Conservation (phyloP, 2,888 invertebrate genomes). For the Drosophila siamana region DNA sequence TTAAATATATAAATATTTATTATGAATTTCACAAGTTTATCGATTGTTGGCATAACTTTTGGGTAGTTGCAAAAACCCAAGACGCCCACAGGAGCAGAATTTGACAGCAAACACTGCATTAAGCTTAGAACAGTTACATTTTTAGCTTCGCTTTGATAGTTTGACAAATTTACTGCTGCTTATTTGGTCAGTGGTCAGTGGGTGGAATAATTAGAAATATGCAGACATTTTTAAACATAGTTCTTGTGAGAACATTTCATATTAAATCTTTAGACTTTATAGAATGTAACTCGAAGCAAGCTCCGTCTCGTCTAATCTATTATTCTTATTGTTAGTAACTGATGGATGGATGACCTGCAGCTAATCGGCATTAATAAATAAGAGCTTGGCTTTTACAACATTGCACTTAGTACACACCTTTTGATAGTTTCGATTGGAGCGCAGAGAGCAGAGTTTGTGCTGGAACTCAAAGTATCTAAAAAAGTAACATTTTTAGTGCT, state of each 20-base stretch:
- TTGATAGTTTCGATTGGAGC: constrained; percentile 8
- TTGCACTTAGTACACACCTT: constrained; percentile 1
- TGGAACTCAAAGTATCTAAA: constrained; percentile 11
- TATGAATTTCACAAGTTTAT: constrained; percentile 21
- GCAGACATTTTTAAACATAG: too few relatives aligned
- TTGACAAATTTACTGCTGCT: too few relatives aligned
- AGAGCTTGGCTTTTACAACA: neutral
- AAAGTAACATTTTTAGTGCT: constrained; percentile 21
- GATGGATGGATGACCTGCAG: neutral
- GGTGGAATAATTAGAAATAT: too few relatives aligned
- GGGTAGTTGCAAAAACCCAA: constrained; percentile 1
- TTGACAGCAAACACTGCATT: neutral
- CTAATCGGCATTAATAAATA: constrained; percentile 8
- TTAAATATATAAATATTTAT: constrained; percentile 52
- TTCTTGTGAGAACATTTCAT: too few relatives aligned
- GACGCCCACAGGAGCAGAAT: too few relatives aligned
- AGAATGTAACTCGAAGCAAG: too few relatives aligned
- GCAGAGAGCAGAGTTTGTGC: neutral
- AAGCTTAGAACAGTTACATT: neutral
- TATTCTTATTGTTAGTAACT: neutral
- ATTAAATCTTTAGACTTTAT: too few relatives aligned
- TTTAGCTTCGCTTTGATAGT: too few relatives aligned
- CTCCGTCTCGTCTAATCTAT: neutral
- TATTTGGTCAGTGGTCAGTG: too few relatives aligned
- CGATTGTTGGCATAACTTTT: constrained; percentile 6